phyloP scores from a whole-genome alignment of 2,888 invertebrate genomes.

The Tyria jacobaeae region DNA sequence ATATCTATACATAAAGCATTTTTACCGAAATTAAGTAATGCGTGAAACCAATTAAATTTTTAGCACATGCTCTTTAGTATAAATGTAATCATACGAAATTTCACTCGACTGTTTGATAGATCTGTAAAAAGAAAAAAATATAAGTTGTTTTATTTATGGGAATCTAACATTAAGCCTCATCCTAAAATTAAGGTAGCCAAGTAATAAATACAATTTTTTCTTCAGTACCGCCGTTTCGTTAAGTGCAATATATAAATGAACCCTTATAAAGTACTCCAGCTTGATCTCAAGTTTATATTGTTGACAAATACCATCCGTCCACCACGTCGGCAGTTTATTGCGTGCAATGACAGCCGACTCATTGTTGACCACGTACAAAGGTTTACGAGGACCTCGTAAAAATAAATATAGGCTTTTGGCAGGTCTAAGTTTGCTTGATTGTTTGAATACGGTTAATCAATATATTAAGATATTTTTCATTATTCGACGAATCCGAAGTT shows the following conservation, averaged over 20 bases:
- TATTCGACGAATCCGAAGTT: no score
- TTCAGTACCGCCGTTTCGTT: slow-evolving; percentile 13
- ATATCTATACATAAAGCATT: no score
- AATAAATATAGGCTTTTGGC: slow-evolving; percentile 63
- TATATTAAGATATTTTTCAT: slow-evolving; percentile 18
- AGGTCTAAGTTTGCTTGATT: slow-evolving; percentile 61
- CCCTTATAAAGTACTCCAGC: slow-evolving; percentile 45
- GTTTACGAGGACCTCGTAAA: slow-evolving; percentile 72
- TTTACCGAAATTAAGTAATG: no score
- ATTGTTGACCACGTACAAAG: slow-evolving; percentile 69
- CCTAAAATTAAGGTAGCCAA: background rate
- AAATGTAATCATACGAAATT: no score
- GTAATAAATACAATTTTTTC: background rate
- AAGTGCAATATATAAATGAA: slow-evolving; percentile 39
- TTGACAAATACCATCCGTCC: slow-evolving; percentile 67
- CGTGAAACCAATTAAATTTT: no score
- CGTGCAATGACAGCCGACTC: slow-evolving; percentile 62
- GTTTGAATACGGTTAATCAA: slow-evolving; percentile 42
- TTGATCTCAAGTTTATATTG: slow-evolving; percentile 66
- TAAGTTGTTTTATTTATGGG: no score
- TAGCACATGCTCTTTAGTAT: no score
- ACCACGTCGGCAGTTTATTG: slow-evolving; percentile 68
- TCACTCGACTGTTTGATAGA: no score
- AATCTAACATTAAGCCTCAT: no score
- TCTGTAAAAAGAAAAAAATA: no score